Evolutionary conservation across 2,888 invertebrate species (phyloP), one percentile per base, ranked within the genome.

Genomic region (Apomyelois bistriatella): DNA sequence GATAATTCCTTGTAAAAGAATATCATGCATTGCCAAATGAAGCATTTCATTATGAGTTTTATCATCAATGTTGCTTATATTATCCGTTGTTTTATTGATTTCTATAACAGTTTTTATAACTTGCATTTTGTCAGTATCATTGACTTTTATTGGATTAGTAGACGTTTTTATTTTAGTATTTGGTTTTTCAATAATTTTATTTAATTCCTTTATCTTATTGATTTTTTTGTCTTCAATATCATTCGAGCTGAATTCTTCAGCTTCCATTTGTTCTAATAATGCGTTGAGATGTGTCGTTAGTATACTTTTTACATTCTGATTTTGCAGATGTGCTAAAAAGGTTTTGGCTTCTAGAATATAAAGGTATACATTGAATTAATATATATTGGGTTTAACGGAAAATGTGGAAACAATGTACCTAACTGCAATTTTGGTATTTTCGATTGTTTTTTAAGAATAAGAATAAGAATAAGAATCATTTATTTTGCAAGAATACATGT

Each of bases 21-120:
- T 70, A 52, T 84, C 81, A 37, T 85, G 83, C 66, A 85, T 74
- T 0, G 77, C 75, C n/a, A 78, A 41, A 62, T 84, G 80, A n/a
- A 82, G 42, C 5, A 78, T 40, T 12, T 79, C 72, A 1, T 74
- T 70, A 17, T 69, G 57, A 16, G 15, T 53, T 52, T 52, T 43
- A 9, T 36, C 6, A 46, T 58, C 51, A 35, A 53, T 41, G 54
- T 54, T 41, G 6, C 53, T 48, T n/a, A n/a, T n/a, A 28, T 56
- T 12, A 52, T 47, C 51, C 36, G 41, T 53, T 48, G 53, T 35
- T 32, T 53, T 7, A n/a, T 41, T 32, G n/a, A 17, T 30, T 36
- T 52, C 42, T 55, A 57, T 35, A 53, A 52, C 42, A 36, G 13
- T 22, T 49, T 58, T 4, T n/a, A 9, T 54, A 28, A 1, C 38